Evolutionary conservation across 2,888 invertebrate genomes (phyloP).

Genomic region (Dynastes hyllus): DNA sequence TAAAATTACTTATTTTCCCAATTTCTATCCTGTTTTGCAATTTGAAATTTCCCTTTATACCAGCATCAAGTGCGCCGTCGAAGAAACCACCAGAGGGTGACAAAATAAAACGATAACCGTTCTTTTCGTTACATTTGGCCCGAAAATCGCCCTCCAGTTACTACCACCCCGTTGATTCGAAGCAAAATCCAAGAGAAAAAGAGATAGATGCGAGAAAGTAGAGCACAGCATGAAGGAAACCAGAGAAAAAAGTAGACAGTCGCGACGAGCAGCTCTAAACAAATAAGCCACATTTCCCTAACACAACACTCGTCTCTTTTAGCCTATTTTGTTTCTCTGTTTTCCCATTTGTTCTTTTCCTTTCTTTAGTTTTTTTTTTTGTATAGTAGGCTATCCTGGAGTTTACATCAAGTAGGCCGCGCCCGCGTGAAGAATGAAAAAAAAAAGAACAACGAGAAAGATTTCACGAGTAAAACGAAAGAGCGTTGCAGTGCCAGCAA

Average conservation of each 20-base stretch:
- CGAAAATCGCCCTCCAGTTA: constrained; percentile 11
- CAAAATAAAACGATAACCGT: constrained; percentile 38
- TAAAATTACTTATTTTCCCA: constrained; percentile 39
- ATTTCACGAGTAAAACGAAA: neutral
- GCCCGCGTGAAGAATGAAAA: neutral
- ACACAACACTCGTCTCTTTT: neutral
- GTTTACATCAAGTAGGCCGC: neutral
- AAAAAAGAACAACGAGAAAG: neutral
- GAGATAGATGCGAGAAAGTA: neutral
- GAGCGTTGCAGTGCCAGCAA: neutral
- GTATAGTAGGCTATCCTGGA: neutral
- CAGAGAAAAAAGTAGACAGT: neutral
- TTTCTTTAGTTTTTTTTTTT: neutral
- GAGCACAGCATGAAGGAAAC: neutral
- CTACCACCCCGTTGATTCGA: neutral
- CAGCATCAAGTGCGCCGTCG: constrained; percentile 23
- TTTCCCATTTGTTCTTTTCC: neutral
- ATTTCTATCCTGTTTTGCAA: constrained; percentile 21
- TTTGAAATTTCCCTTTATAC: constrained; percentile 27
- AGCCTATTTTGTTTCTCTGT: constrained; percentile 1
- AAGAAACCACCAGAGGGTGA: constrained; percentile 27
- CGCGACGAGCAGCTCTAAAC: constrained; percentile 23
- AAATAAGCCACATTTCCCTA: constrained; percentile 38
- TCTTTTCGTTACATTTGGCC: constrained; percentile 36
- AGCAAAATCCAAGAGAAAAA: neutral